Evolutionary conservation across 23 tunicate genomes (phyloP), one percentile per base, ranked within the genome.

Genomic region (Oikopleura vanhoeffeni): DNA sequence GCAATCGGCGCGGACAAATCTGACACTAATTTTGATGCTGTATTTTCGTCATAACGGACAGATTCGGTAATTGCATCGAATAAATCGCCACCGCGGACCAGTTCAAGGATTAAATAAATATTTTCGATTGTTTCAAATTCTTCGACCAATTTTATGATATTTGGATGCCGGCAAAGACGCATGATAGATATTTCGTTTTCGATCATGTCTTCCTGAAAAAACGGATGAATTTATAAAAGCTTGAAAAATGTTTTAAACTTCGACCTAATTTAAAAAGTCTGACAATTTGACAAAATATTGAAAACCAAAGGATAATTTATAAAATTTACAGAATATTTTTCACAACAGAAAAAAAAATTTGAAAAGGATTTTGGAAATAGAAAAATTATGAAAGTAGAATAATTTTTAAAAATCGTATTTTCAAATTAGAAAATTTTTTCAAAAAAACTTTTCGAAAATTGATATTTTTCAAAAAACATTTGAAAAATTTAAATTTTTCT

Each of bases 41-140:
- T 94, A 27, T 94, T 86, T 49, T 93, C 98, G 1, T 92, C 90
- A 76, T 89, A 93, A 64, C 90, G 89, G 2, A 93, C 98, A 76
- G 94, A 89, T 86, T 93, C 98, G 40, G 98, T 93, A 83, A 93
- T 93, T 40, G 98, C 98, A 83, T 93, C 98, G 83, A 93, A 93
- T 67, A 93, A 87, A 83, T 93, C 98, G 33, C 98, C 98, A 60
- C 98, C 98, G 94, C 90, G 87, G 85, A 90, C 91, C 41, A 89
- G 90, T 76, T 92, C 95, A 41, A 90, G 87, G 83, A 90, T 90
- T 41, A 92, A 87, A 39, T 92, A 90, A 34, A 92, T 90, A 41
- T 92, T 92, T 40, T 88, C 93, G 41, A 86, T 89, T 33, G 97
- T 92, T 85, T 92, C 98, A 58, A 93, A 93, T 57, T 93, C 98